A percentile compares a stretch with the other conserved stretches of the same genome.
phyloP scores from a whole-genome alignment of 2,113 vertebrate genomes.

The Burhinus bistriatus region DNA sequence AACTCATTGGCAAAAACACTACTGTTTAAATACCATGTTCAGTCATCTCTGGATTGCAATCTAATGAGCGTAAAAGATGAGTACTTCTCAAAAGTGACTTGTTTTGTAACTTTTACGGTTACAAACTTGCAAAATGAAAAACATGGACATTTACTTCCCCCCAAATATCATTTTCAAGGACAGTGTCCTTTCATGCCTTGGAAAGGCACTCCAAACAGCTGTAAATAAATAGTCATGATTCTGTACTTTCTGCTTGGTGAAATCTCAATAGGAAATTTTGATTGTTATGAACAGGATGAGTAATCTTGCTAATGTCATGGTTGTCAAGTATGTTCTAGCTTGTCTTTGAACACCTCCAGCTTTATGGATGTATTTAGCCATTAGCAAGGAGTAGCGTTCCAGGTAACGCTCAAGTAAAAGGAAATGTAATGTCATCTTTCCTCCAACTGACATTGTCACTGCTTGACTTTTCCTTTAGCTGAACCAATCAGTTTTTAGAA shows the following conservation, averaged over 20 bases:
- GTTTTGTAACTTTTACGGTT: constrained; percentile 7
- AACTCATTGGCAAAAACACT: constrained; percentile 70
- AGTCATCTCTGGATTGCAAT: constrained; percentile 66
- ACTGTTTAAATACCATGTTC: constrained; percentile 67
- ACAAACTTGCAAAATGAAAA: constrained; percentile 18
- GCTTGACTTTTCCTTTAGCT: neutral
- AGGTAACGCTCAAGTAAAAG: neutral
- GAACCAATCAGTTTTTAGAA: neutral
- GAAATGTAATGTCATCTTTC: neutral
- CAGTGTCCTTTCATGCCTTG: neutral
- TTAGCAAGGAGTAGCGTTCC: neutral
- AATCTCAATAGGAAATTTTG: neutral
- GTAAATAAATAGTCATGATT: neutral
- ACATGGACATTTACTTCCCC: neutral
- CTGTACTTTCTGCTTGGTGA: neutral
- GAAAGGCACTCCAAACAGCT: neutral
- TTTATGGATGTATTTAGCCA: neutral
- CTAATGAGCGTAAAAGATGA: constrained; percentile 58
- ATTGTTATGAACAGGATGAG: neutral
- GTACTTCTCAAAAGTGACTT: constrained; percentile 48
- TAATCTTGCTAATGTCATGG: neutral
- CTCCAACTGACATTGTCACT: neutral
- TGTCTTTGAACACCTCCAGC: neutral
- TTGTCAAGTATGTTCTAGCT: neutral
- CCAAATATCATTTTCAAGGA: neutral